Evolutionary conservation across 1,140 invertebrate genomes (phyloP), one percentile per base, ranked within the genome.

Genomic region (Drosophila nigromelanica): DNA sequence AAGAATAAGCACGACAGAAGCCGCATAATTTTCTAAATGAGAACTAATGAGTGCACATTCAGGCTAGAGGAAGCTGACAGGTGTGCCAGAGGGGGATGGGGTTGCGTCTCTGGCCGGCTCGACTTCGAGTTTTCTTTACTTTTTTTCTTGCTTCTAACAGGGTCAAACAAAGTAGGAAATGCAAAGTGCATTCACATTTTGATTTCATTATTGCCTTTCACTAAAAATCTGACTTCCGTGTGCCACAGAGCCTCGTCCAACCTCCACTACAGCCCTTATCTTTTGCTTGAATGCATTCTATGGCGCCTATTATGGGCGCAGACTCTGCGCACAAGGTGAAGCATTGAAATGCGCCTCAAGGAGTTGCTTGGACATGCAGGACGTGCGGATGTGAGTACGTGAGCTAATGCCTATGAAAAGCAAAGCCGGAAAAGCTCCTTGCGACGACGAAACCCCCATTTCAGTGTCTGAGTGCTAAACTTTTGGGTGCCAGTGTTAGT

Each of bases 101-200:
- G 43, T 18, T 43, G 63, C 35, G 24, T 24, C 60, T 4, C 14
- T 45, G 60, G 60, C 30, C 58, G 60, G 64, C 21, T 35, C 60
- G 55, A 33, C 48, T 21, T 45, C 18, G 10, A 27, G 11, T 10
- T 18, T 11, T 5, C 12, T 50, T 5, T 24, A 24, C 21, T 24
- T 24, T 24, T 37, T 37, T 39, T 40, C 58, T 50, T 27, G 10
- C 47, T 59, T n/a, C 10, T 76, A 83, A 85, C 64, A 78, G 78
- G 83, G 83, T 87, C 83, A 87, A 89, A 89, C 62, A 72, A 56
- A 83, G 85, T 71, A 89, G 83, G 83, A 89, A 89, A 89, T 83
- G 83, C 83, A 89, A 89, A 89, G 83, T 86, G 83, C 83, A 89
- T 89, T 89, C 83, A 89, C 83, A 80, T 83, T 89, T 89, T 89